A percentile compares a stretch with the other conserved stretches of the same genome.
Conservation (phyloP, 1,140 invertebrate species). For the Mylabris phalerata region DNA sequence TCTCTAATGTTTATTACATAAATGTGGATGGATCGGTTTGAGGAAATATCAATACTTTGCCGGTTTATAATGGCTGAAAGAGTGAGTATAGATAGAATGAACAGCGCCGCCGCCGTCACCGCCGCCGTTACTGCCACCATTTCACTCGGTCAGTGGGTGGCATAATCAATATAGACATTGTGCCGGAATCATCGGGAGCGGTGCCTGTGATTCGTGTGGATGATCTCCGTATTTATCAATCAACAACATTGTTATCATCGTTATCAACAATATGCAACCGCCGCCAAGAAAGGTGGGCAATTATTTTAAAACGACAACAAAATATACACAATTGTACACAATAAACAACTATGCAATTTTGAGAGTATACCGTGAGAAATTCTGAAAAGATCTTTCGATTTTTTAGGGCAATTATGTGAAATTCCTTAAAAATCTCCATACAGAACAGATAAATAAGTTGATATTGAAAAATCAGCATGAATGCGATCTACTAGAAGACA, state of each 20-base stretch:
- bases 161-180: conserved; percentile 26
- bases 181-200: conserved; percentile 18
- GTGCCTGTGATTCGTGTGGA: conserved; percentile 28
- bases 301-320: conserved; percentile 1
- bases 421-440: conserved; percentile 85
- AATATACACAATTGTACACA: neutral
- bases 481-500: conserved; percentile 88
- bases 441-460: conserved; percentile 86
- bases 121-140: conserved; percentile 22
- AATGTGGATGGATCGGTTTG: too few relatives aligned
- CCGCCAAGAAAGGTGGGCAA: conserved; percentile 65
- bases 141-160: conserved; percentile 20
- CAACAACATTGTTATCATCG: neutral
- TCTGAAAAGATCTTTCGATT: conserved; percentile 1
- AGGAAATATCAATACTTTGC: conserved; percentile 14
- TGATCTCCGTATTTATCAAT: conserved; percentile 30
- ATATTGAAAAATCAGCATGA: conserved; percentile 94
- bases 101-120: conserved; percentile 23
- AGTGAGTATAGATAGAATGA: neutral
- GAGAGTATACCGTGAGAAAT: neutral
- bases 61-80: conserved; percentile 1
- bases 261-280: conserved; percentile 55
- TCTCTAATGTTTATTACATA: too few relatives aligned
- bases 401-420: conserved; percentile 80
- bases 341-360: neutral